Evolutionary conservation across 1,140 invertebrate genomes (phyloP), one percentile per base, ranked within the genome.

Genomic region (Drosophila albomicans): DNA sequence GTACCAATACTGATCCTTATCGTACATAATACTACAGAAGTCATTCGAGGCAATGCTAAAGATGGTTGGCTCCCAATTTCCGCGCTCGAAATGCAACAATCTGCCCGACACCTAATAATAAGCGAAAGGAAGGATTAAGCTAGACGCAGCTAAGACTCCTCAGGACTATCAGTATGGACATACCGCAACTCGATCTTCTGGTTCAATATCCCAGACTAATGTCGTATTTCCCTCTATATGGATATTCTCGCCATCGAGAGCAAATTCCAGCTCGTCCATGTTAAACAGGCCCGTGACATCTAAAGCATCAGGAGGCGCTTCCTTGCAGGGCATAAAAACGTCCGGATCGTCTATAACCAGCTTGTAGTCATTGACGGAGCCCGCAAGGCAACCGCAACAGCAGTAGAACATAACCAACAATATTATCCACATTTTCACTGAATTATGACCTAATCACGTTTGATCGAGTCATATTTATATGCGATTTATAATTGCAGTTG

Each of bases 1-100:
- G 8, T 59, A 87, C 84, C 84, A 87, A 57, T 88, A 87, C 13
- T 88, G 64, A 48, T 78, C 66, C 57, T 43, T 13, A 25, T 84
- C 78, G 25, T 84, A 87, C 84, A 87, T 78, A 1, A 72, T 13
- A 7, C 2, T 0, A 35, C 84, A 87, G n/a, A 84, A 87, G 49
- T 87, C 56, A 7, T 45, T 35, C 5, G 63, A 4, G 45, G 38
- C 16, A 16, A 88, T 67, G 16, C 13, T 43, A 5, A 84, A 73
- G 0, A 84, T 10, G 1, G 84, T 87, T 5, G 84, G 84, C 8
- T 87, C 73, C 84, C 84, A 87, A 11, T n/a, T 16, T 0, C 84
- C 84, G 0, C 84, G 77, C 1, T 84, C 69, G 6, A 57, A 63
- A 5, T 75, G 63, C 13, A 75, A 67, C 1, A 82, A 4, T 13